phyloP scores from a whole-genome alignment of 1,140 invertebrate genomes.

The Teleopsis dalmanni region DNA sequence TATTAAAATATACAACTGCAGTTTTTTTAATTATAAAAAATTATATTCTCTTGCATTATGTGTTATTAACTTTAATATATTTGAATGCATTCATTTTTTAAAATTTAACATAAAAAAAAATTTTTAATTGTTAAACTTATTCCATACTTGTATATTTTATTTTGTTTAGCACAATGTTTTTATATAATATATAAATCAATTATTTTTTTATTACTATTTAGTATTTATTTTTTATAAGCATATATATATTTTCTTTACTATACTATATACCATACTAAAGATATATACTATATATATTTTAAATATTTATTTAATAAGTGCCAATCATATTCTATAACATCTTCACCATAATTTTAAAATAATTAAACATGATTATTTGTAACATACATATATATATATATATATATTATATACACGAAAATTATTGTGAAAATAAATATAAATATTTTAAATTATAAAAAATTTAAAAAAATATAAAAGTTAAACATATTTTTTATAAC shows the following conservation, averaged over 20 bases:
- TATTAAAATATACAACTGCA: too few relatives aligned
- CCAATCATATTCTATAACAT: conserved; percentile 9
- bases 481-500: conserved; percentile 9
- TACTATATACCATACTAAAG: conserved; percentile 1
- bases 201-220: neutral
- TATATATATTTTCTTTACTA: too few relatives aligned
- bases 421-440: neutral
- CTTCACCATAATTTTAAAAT: neutral
- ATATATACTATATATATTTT: conserved; percentile 1
- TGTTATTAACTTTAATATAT: too few relatives aligned
- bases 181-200: neutral
- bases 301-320: conserved; percentile 11
- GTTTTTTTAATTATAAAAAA: too few relatives aligned
- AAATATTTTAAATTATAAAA: neutral
- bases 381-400: too few relatives aligned
- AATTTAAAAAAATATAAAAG: neutral
- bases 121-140: neutral
- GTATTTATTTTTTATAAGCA: neutral
- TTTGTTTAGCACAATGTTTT: neutral
- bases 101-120: too few relatives aligned
- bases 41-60: too few relatives aligned
- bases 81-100: too few relatives aligned
- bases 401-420: too few relatives aligned
- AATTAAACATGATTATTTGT: neutral
- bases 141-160: neutral